Evolutionary conservation across 2,113 vertebrate species (phyloP).

Genomic region (Morphnarchus princeps): DNA sequence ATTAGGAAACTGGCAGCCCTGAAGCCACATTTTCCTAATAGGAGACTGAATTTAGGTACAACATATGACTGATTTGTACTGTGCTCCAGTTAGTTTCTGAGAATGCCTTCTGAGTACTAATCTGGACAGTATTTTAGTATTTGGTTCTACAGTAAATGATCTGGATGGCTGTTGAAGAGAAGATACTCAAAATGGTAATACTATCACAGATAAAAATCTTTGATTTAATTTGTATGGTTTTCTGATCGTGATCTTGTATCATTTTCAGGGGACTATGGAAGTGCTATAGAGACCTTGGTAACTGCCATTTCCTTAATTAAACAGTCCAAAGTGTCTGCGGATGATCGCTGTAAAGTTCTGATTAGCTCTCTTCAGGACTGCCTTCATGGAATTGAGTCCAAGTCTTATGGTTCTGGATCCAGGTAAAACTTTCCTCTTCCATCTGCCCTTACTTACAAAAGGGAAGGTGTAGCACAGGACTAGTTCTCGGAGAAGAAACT

Average conservation of each 20-base stretch:
- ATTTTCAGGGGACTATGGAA: slow-evolving; percentile 92
- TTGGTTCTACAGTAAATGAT: not conserved
- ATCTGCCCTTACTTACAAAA: not conserved
- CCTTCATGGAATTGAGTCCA: slow-evolving; percentile 98
- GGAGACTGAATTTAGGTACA: not conserved
- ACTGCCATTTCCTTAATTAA: slow-evolving; percentile 99
- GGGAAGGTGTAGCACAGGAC: not conserved
- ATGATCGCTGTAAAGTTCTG: slow-evolving; percentile 98
- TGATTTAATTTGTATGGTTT: not conserved
- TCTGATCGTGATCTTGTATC: not conserved
- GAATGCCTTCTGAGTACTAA: not conserved
- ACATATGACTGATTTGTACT: not conserved
- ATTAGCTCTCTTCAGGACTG: slow-evolving; percentile 99
- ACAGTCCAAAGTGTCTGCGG: slow-evolving; percentile 97
- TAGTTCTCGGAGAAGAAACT: not conserved
- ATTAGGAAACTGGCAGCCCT: not conserved
- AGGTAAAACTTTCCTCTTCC: slow-evolving; percentile 83
- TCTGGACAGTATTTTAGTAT: not conserved
- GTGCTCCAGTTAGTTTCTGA: not conserved
- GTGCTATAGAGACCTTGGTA: slow-evolving; percentile 97
- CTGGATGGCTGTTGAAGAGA: not conserved
- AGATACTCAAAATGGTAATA: not conserved
- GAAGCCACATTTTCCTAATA: not conserved
- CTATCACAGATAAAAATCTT: not conserved
- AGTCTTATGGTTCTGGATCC: slow-evolving; percentile 96